phyloP scores from a whole-genome alignment of 2,113 vertebrate species.

The Tupaia tana region DNA sequence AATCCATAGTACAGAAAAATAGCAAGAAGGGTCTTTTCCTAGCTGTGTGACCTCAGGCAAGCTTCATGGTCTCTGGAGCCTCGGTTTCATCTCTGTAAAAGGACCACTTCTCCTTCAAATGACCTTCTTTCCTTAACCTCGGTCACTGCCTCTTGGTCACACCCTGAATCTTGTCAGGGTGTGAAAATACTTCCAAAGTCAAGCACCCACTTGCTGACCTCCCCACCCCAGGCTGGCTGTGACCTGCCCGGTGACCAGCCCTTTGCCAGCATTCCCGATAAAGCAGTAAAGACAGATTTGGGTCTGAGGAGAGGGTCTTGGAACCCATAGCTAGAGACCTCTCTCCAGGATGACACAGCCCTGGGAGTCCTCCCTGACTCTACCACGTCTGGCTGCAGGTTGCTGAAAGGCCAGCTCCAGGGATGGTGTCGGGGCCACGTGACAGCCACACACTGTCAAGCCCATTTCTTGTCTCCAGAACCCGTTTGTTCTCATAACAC shows the following conservation, averaged over 20 bases:
- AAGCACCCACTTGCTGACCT: background rate
- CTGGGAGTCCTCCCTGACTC: rapidly evolving
- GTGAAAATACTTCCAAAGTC: background rate
- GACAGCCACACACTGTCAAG: background rate
- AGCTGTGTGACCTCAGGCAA: background rate
- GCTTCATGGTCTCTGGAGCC: background rate
- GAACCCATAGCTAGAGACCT: background rate
- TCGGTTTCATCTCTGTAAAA: background rate
- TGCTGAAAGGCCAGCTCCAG: background rate
- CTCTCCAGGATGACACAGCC: background rate
- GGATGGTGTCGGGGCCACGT: background rate
- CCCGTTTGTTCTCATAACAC: background rate
- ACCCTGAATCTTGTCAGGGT: background rate
- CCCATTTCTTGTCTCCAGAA: background rate
- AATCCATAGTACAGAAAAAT: background rate
- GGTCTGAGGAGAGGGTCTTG: background rate
- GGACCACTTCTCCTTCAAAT: background rate
- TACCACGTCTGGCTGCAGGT: rapidly evolving
- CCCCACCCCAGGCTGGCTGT: background rate
- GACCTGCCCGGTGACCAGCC: background rate
- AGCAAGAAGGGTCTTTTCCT: background rate
- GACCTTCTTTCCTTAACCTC: background rate
- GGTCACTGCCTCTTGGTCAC: background rate
- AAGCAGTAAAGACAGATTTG: background rate
- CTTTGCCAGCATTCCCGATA: background rate